Evolutionary conservation across 2,113 vertebrate genomes (phyloP), one percentile per base, ranked within the genome.

Genomic region (Anser cygnoides): DNA sequence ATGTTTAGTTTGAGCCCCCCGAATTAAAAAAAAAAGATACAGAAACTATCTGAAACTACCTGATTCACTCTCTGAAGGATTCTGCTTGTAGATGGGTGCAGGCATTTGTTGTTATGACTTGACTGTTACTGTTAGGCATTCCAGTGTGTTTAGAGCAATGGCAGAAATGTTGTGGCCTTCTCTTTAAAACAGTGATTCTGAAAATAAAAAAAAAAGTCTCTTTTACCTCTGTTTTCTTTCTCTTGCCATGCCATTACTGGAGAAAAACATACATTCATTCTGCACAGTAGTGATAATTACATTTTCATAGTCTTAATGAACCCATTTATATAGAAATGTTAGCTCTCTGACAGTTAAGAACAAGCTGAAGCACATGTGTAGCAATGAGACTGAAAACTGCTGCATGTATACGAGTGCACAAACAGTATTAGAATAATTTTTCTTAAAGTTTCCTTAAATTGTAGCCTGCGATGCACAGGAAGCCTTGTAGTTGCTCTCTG

Each of bases 241-340:
- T 37, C 54, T 41, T 88, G 29, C 52, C 14, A 4, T 35, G 15
- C 11, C 33, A 11, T 55, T 41, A 20, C 31, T 7, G 67, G 41
- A 23, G 54, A 13, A 63, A 83, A 90, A 67, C 59, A 57, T 89
- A 54, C 49, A 17, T 65, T 89, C 1, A 1, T 76, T 77, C 87
- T 71, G 72, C 39, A 26, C 52, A 33, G 57, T 35, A 86, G 76
- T 71, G 82, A 85, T 77, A 91, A 95, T 86, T 84, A 20, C 52
- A 49, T 75, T 41, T 72, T 81, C 72, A 83, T 84, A 72, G 59
- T 55, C 61, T 88, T 93, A 95, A 83, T 92, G 76, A 88, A 86
- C 63, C 52, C 43, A 74, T 61, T 93, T 83, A 11, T 61, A 58
- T 5, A 84, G 72, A 92, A 95, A 79, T 4, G 11, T 74, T 84